Evolutionary conservation across 2,113 vertebrate species (phyloP), one percentile per base, ranked within the genome.

Genomic region (Labrus mixtus): DNA sequence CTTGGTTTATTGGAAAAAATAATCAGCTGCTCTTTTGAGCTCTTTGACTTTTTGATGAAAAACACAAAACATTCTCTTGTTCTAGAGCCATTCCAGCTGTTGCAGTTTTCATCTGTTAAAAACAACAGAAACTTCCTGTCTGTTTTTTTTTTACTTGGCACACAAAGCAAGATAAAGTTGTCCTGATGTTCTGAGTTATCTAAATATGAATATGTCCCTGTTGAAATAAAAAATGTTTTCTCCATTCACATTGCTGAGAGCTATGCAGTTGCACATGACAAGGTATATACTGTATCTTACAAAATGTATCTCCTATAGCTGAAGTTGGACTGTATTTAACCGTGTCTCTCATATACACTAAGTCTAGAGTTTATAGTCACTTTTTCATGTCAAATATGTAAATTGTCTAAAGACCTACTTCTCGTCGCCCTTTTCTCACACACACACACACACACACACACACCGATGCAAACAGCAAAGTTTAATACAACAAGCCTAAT

Each of bases 401-500:
- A 17, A 8, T 51, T 8, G n/a, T n/a, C 7, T 20, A 17, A 55
- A 57, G 33, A 48, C 41, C 12, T 23, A 23, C 46, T 55, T 61
- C 20, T 36, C 53, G 43, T 29, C 15, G 17, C 8, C 43, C 5
- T 43, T 12, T 23, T 46, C 43, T 48, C 12, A 39, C 68, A 41
- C 59, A 55, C 10, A 6, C n/a, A n/a, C n/a, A n/a, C n/a, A n/a
- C 12, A 39, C 68, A 41, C 59, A 55, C 45, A 50, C 20, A 43
- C 50, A 17, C 17, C 19, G 68, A 60, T 25, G 60, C 70, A 68
- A 19, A 23, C 39, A 25, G 25, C 67, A 69, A 23, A 36, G 53
- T 39, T 76, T 57, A 73, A 76, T 56, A 15, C 81, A 54, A 73
- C 69, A 75, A 58, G 83, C 68, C 57, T 45, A 59, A 73, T 76